Evolutionary conservation across 2,113 vertebrate species (phyloP), one percentile per base, ranked within the genome.

Genomic region (Entomyzon cyanotis): DNA sequence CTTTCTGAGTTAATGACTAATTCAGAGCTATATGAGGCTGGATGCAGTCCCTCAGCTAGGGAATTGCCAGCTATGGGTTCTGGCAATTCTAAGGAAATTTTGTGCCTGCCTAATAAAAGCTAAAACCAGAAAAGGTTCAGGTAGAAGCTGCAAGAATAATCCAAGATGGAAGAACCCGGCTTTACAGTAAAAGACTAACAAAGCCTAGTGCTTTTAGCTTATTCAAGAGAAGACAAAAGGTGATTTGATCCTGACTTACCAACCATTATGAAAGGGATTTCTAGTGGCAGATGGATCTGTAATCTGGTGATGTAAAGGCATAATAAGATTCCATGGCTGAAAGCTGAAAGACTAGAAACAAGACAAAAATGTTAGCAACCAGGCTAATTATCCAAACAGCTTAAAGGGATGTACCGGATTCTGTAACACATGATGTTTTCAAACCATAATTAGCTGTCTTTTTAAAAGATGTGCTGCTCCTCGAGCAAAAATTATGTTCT

Each of bases 311-410:
- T 87, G 27, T 60, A 93, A 93, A 88, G 25, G 52, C 18, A 0
- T 91, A 93, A 42, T 59, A 94, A 94, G 39, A 94, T 78, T 46
- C 53, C 9, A 3, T 25, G 41, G 23, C 49, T 93, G 90, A 84
- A 93, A 93, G 55, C 35, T 89, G 82, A 88, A 93, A 96, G 79
- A 81, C 79, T 58, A 92, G 76, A 78, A 90, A 86, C n/a, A 78
- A 90, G 68, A 75, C 35, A 64, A 44, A 94, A 91, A 83, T 80
- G 22, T 74, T 85, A 91, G 59, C 50, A 85, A 65, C 59, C 7
- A 78, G n/a, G 82, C 44, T 94, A 93, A 95, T 92, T 92, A 80
- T 62, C 55, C 41, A 85, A 87, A 88, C 35, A 93, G 71, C 68
- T 93, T 85, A 90, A 85, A 93, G 70, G 70, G 63, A 55, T 85